Conservation (phyloP, 2,797 vertebrate species). For the Cyclopterus lumpus region DNA sequence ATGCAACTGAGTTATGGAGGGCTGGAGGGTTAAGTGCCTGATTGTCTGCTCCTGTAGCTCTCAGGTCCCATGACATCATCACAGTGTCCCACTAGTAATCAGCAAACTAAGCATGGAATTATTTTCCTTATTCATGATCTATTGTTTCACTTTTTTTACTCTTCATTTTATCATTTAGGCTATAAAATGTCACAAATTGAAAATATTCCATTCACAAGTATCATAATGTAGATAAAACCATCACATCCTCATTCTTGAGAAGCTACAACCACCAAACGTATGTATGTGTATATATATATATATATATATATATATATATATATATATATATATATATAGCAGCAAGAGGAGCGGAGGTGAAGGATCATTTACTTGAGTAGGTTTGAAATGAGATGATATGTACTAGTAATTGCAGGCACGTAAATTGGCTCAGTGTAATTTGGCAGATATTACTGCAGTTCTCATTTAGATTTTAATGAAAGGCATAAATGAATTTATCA, state of each 20-base stretch:
- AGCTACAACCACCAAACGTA: not conserved
- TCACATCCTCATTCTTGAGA: not conserved
- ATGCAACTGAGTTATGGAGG: not conserved
- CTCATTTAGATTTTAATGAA: slow-evolving; percentile 63
- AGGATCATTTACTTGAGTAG: slow-evolving; percentile 11
- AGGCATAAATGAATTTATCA: slow-evolving; percentile 44
- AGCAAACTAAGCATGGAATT: slow-evolving; percentile 19
- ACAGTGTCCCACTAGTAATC: slow-evolving; percentile 31
- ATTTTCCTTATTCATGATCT: slow-evolving; percentile 15
- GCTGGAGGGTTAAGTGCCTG: slow-evolving; percentile 47
- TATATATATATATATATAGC: not conserved
- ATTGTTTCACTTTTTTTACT: not conserved
- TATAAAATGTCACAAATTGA: slow-evolving; percentile 8
- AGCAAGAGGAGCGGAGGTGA: slow-evolving; percentile 3
- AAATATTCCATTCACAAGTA: not conserved
- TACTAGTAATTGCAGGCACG: slow-evolving; percentile 42
- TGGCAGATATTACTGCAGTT: slow-evolving; percentile 45
- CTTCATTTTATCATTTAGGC: not conserved
- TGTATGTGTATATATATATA: no score
- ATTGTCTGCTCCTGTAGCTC: slow-evolving; percentile 40
- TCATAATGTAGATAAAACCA: not conserved
- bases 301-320: no score
- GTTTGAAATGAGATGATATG: no score
- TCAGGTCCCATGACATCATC: slow-evolving; percentile 48
- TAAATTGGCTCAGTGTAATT: slow-evolving; percentile 46